Conservation (phyloP, 2,113 vertebrate species). For the Ciconia stormi region DNA sequence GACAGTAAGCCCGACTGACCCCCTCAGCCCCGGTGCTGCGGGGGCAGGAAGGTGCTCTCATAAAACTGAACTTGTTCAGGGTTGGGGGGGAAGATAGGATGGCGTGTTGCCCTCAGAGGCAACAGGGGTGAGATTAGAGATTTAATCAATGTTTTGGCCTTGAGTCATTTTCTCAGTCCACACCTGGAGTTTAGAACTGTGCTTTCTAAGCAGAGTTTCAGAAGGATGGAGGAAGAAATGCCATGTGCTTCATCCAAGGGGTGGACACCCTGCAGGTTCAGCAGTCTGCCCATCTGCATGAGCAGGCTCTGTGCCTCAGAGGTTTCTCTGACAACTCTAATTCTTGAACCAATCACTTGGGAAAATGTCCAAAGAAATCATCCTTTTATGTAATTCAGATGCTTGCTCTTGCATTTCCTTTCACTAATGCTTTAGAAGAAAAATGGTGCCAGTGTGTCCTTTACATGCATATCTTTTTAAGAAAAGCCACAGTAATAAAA, state of each 20-base stretch:
- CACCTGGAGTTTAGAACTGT: not conserved
- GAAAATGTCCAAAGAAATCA: not conserved
- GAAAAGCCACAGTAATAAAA: not conserved
- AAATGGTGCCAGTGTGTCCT: not conserved
- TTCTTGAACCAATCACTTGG: not conserved
- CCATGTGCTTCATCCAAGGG: accelerated
- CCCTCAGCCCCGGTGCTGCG: not conserved
- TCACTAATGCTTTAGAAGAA: not conserved
- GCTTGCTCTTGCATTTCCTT: not conserved
- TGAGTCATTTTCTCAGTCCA: not conserved
- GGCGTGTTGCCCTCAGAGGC: not conserved
- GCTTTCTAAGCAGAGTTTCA: not conserved
- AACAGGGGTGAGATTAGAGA: not conserved
- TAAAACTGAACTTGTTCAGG: not conserved
- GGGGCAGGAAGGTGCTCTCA: too few relatives aligned
- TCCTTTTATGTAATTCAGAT: not conserved
- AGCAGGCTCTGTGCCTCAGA: not conserved
- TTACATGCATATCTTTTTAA: accelerated
- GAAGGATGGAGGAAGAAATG: not conserved
- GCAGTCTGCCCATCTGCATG: not conserved
- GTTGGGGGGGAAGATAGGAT: not conserved
- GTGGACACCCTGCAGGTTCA: accelerated
- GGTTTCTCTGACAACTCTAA: not conserved
- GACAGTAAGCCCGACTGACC: accelerated
- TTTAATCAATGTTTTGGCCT: not conserved